These are phyloP conservation scores for Sigmodon hispidus DNA, from an alignment of 2,113 vertebrate species.

Conservation along the genomic window DNA sequence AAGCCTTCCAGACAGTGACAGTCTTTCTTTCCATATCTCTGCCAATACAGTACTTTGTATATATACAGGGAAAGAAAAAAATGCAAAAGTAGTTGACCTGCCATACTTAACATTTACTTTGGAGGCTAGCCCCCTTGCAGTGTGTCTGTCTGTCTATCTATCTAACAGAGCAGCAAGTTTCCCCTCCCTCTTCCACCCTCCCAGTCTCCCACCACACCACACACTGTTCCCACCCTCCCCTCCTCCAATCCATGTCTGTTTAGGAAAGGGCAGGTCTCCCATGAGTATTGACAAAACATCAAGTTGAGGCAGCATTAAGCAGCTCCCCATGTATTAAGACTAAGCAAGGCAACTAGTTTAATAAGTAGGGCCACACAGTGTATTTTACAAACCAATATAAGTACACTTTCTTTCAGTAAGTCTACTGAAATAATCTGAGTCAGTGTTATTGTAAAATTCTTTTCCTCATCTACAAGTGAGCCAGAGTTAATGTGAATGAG, in stretches of 20 bases:
- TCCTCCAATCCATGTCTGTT: background rate
- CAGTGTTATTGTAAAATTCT: background rate
- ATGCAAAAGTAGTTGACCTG: background rate
- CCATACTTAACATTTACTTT: background rate
- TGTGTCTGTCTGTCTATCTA: background rate
- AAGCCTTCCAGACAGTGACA: background rate
- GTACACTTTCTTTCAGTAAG: background rate
- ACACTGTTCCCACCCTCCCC: background rate
- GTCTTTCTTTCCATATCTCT: background rate
- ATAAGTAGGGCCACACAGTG: background rate
- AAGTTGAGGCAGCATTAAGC: background rate
- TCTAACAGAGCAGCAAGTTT: background rate
- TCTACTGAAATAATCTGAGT: background rate
- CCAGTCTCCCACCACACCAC: no score
- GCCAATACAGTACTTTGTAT: background rate
- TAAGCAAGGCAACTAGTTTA: background rate
- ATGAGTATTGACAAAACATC: background rate
- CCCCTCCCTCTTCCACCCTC: no score
- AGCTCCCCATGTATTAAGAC: background rate
- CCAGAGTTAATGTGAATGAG: background rate
- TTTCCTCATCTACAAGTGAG: background rate
- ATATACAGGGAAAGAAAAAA: background rate
- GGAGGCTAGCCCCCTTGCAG: background rate
- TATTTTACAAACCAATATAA: constrained; percentile 13
- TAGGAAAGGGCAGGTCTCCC: background rate